Base-by-base conservation (phyloP, 2,797 vertebrate genomes). In the Champsocephalus gunnari region DNA sequence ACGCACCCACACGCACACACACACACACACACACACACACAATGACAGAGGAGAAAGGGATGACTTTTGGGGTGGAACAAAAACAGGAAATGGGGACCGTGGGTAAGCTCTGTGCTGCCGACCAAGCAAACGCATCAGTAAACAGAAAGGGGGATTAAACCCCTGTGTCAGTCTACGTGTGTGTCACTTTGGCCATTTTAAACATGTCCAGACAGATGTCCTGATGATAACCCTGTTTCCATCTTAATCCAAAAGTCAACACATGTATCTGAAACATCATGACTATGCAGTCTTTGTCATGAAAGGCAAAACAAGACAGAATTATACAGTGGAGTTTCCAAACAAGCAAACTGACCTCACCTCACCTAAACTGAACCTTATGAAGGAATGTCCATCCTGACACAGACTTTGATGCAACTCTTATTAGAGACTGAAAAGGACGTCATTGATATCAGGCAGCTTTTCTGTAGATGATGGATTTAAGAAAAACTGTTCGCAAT, bases 81-180 rank as follows among this genome's bases (percentile, higher is more conserved):
- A 88, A 92, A 91, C 92, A 93, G 92, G 92, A 93, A 93, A 83
- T 75, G 66, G 66, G 86, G 75, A 85, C 79, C 87, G 83, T 86
- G 89, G 85, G 75, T 93, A 93, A 94, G 91, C 91, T 91, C 87
- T 79, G 70, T 73, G 71, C 81, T 85, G 87, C 85, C 77, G 76
- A 90, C 69, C 86, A 87, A 89, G 87, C 83, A 85, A 91, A 90
- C 50, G 82, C 88, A 87, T 87, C 89, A 89, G 82, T 86, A 90
- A 91, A 92, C 80, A 80, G 78, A 89, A 80, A 81, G 80, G 66
- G 83, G 91, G 89, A 91, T 93, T 86, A 89, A 77, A 88, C 58
- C 32, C 64, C 12, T 14, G 83, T 68, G 73, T 73, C 50, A 21
- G 65, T 72, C 55, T 50, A 28, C 17, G 54, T 59, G 68, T 67